Evolutionary conservation across 1,140 invertebrate species (phyloP).

Genomic region (Oryzaephilus surinamensis): DNA sequence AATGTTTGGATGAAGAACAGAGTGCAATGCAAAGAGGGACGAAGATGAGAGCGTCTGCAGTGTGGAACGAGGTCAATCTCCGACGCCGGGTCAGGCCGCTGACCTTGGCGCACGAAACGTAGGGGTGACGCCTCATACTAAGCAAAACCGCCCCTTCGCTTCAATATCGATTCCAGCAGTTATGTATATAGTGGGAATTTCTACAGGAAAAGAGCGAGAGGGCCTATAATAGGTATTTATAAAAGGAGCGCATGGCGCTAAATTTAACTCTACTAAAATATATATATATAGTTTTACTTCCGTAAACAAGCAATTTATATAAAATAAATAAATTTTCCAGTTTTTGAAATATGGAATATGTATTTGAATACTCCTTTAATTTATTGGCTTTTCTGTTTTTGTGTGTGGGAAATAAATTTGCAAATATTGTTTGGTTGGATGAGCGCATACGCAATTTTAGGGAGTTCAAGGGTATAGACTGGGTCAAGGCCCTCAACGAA

Average conservation of each 20-base stretch:
- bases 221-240: too few relatives aligned
- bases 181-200: too few relatives aligned
- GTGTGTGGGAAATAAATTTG: not conserved
- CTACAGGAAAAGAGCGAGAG: too few relatives aligned
- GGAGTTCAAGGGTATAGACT: constrained; percentile 15
- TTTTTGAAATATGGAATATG: too few relatives aligned
- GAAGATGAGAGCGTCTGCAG: constrained; percentile 14
- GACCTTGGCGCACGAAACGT: constrained; percentile 21
- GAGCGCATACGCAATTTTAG: constrained; percentile 12
- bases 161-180: constrained; percentile 4
- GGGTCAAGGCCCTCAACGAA: constrained; percentile 14
- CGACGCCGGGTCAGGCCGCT: constrained; percentile 24
- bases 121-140: constrained; percentile 11
- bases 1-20: too few relatives aligned
- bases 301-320: constrained; percentile 3
- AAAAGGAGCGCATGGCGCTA: too few relatives aligned
- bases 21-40: not conserved
- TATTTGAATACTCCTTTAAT: too few relatives aligned
- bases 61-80: constrained; percentile 24
- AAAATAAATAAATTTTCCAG: too few relatives aligned
- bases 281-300: constrained; percentile 6
- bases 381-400: too few relatives aligned
- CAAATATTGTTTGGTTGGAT: not conserved
- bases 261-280: not conserved
- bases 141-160: constrained; percentile 1